Base-by-base conservation (phyloP, 2,797 vertebrate species). In the Psittacula derbiana region DNA sequence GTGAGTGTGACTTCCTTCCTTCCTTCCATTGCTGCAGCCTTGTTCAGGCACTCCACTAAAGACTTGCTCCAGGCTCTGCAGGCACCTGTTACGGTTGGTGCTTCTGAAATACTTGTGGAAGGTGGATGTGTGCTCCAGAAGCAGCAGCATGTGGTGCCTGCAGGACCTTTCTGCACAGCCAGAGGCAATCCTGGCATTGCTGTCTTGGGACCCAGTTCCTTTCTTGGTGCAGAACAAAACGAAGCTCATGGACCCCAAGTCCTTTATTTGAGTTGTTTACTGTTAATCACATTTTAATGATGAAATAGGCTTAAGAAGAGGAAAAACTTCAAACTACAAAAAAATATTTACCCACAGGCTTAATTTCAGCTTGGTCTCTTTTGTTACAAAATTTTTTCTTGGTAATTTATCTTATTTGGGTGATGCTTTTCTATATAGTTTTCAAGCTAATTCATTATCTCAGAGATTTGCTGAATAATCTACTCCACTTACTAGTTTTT, bases 381-480 rank as follows among this genome's bases (percentile, higher is more conserved):
- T 55, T 31, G 11, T 70, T 73, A 58, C 4, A 55, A 58, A 55
- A 11, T 11, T 72, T 79, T 58, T 90, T 3, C 38, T 72, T 66
- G 36, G 36, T 38, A 69, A 90, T 75, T 72, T 83, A 4, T 71
- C 17, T 58, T 70, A 58, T 58, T 80, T 90, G 16, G n/a, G 79
- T 40, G 20, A 40, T 75, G 31, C 7, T 79, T 18, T 79, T 60
- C 27, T 70, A 23, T 67, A 66, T 7, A 66, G 19, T 9, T 86
- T 66, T 72, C 73, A 53, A 71, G 1, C 17, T 78, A 84, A 43
- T 55, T 79, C 19, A 72, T 84, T 78, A 49, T 88, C 61, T 81
- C 66, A 66, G 20, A 90, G 70, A 88, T 90, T 52, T 93, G 47
- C 70, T 84, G 82, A 91, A 61, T 76, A 73, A 92, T 71, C 61